Evolutionary conservation across 2,888 invertebrate genomes (phyloP).

Genomic region (Scaptodrosophila latifasciaeformis): DNA sequence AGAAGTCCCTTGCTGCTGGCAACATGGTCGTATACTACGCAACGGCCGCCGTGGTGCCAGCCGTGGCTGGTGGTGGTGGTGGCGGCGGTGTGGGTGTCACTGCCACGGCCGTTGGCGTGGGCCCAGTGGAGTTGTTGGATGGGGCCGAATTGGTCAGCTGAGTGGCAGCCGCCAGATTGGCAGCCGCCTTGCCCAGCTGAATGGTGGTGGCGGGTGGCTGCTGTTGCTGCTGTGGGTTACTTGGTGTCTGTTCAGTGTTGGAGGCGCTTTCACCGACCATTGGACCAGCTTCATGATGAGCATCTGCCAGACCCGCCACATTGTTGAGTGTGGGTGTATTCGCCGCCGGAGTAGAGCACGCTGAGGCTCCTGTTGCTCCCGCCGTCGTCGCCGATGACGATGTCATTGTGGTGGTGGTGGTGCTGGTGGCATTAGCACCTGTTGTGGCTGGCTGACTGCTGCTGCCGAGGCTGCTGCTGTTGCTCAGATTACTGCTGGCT

Average conservation of each 20-base stretch:
- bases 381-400: conserved; percentile 13
- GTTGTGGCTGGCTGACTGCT: conserved; percentile 42
- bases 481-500: conserved; percentile 68
- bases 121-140: conserved; percentile 32
- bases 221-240: too few relatives aligned
- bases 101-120: conserved; percentile 49
- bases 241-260: neutral
- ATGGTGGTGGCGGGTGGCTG: conserved; percentile 56
- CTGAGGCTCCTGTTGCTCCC: conserved; percentile 7
- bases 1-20: conserved; percentile 60
- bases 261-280: neutral
- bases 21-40: conserved; percentile 74
- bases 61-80: conserved; percentile 58
- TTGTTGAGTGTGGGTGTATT: neutral
- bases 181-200: conserved; percentile 51
- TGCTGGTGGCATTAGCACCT: conserved; percentile 20
- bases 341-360: too few relatives aligned
- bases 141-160: conserved; percentile 24
- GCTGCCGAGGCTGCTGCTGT: conserved; percentile 60
- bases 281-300: too few relatives aligned
- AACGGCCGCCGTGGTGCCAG: conserved; percentile 74
- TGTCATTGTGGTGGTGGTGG: conserved; percentile 14
- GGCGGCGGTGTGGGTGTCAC: conserved; percentile 39
- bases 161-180: conserved; percentile 30
- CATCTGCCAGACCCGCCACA: too few relatives aligned